A percentile compares a stretch with the other conserved stretches of the same genome.
phyloP scores from a whole-genome alignment of 2,888 invertebrate species.

The Trachelus troglodyta region DNA sequence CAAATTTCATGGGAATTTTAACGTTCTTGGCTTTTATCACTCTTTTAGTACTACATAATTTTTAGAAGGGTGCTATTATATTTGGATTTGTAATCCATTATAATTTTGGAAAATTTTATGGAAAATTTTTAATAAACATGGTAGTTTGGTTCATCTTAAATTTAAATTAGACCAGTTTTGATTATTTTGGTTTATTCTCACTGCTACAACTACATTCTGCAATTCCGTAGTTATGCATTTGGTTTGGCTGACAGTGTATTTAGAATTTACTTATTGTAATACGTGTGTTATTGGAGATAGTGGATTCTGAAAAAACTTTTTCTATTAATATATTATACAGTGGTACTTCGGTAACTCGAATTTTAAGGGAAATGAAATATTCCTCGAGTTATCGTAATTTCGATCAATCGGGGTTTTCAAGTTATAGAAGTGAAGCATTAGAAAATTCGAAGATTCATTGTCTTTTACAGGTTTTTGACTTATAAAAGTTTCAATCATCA shows the following conservation, averaged over 20 bases:
- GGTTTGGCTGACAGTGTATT: not conserved
- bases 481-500: no score
- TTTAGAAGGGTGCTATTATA: not conserved
- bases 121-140: not conserved
- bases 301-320: not conserved
- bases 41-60: not conserved
- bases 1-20: not conserved
- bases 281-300: not conserved
- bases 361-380: no score
- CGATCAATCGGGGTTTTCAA: no score
- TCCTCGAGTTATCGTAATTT: no score
- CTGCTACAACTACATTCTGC: not conserved
- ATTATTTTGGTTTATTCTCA: not conserved
- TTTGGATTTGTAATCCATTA: not conserved
- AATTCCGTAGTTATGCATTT: not conserved
- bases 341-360: no score
- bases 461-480: no score
- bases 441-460: no score
- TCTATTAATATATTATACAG: not conserved
- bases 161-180: not conserved
- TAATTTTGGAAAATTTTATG: not conserved
- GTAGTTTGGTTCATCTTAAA: not conserved
- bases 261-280: not conserved
- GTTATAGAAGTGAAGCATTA: no score
- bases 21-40: not conserved